These are phyloP conservation scores for Acanthis flammea DNA, from an alignment of 2,797 vertebrate genomes.

Conservation along the genomic window DNA sequence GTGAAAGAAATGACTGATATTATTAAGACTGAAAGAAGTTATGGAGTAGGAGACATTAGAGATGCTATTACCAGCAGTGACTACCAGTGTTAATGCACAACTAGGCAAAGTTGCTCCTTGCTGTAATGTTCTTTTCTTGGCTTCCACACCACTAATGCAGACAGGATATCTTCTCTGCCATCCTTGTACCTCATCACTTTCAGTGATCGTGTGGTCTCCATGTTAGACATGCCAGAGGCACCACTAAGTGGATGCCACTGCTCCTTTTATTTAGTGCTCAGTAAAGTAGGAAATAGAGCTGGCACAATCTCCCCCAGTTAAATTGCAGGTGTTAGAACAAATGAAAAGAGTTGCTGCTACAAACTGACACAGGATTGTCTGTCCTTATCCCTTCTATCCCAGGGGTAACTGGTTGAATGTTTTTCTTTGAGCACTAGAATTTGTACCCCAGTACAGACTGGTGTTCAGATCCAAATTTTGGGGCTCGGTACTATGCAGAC, in stretches of 20 bases:
- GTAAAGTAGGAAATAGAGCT: background rate
- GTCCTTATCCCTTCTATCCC: background rate
- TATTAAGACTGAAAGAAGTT: background rate
- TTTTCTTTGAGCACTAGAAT: background rate
- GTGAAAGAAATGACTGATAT: background rate
- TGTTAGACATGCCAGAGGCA: background rate
- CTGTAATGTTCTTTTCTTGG: background rate
- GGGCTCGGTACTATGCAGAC: background rate
- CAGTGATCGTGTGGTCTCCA: accelerated
- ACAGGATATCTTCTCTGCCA: background rate
- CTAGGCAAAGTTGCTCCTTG: background rate
- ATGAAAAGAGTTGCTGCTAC: background rate
- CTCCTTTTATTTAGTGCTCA: background rate
- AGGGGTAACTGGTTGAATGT: background rate
- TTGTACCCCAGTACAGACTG: background rate
- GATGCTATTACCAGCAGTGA: background rate
- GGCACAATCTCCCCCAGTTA: background rate
- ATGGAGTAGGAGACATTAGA: background rate
- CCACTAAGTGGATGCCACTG: accelerated
- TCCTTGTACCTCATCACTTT: background rate
- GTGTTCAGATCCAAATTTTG: background rate
- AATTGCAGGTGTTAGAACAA: background rate
- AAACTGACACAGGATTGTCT: background rate
- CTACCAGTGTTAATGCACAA: background rate
- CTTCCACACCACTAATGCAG: background rate